phyloP scores from a whole-genome alignment of 2,888 invertebrate genomes.

The Drosophila kokeensis region DNA sequence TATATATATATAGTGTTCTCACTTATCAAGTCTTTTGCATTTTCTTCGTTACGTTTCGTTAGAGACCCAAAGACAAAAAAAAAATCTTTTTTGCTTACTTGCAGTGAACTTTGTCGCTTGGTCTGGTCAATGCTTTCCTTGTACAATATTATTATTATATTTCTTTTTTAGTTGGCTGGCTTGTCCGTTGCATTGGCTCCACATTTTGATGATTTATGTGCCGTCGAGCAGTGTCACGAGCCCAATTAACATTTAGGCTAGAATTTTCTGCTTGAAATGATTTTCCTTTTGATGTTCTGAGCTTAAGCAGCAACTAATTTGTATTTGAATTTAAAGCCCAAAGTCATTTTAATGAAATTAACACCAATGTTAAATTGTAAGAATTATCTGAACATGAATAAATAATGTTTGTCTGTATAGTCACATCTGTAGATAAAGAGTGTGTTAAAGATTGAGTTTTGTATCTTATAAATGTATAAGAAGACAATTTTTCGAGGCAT shows the following conservation, averaged over 20 bases:
- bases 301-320: constrained; percentile 51
- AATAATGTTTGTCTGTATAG: neutral
- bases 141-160: constrained; percentile 19
- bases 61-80: constrained; percentile 32
- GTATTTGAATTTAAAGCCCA: constrained; percentile 5
- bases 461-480: neutral
- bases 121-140: constrained; percentile 32
- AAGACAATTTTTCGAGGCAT: neutral
- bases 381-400: neutral
- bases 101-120: constrained; percentile 29
- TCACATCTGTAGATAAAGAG: neutral
- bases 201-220: constrained; percentile 74
- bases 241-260: constrained; percentile 76
- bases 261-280: constrained; percentile 52
- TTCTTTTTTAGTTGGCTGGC: constrained; percentile 30
- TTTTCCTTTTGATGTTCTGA: constrained; percentile 38
- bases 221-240: constrained; percentile 71
- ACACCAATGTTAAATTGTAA: neutral
- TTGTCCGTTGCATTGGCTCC: constrained; percentile 53
- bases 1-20: constrained; percentile 16
- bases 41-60: constrained; percentile 74
- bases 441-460: neutral
- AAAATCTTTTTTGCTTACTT: constrained; percentile 3
- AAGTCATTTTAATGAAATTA: neutral
- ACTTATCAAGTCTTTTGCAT: constrained; percentile 63